Conservation (phyloP, 1,140 invertebrate genomes). For the Phthorimaea operculella region DNA sequence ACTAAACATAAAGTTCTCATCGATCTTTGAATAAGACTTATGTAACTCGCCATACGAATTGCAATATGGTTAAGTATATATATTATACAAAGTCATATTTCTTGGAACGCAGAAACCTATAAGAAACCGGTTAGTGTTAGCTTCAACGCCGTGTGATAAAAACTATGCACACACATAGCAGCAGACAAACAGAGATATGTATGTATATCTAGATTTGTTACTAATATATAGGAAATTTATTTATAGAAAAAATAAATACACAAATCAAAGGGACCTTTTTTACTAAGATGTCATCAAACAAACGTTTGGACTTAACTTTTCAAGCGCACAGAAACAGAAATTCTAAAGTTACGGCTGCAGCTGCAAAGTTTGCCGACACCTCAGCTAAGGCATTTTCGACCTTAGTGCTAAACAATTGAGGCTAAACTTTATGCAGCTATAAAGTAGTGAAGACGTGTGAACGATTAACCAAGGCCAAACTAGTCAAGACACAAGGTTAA, state of each 20-base stretch:
- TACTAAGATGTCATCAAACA: too few relatives aligned
- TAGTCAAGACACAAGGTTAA: constrained; percentile 34
- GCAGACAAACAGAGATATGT: too few relatives aligned
- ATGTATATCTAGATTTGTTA: too few relatives aligned
- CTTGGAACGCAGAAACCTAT: neutral
- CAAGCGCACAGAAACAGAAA: too few relatives aligned
- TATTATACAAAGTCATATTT: neutral
- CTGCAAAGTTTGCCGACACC: neutral
- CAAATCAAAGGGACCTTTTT: too few relatives aligned
- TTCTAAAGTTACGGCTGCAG: too few relatives aligned
- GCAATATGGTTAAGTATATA: neutral
- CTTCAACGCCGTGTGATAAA: neutral
- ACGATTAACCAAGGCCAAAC: constrained; percentile 32
- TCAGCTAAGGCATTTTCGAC: neutral
- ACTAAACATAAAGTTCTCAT: too few relatives aligned
- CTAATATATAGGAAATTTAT: too few relatives aligned
- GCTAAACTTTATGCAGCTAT: neutral
- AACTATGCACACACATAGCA: too few relatives aligned
- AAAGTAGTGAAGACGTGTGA: constrained; percentile 27
- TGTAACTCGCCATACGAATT: neutral
- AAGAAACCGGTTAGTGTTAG: neutral
- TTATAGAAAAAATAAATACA: too few relatives aligned
- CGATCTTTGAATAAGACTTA: neutral
- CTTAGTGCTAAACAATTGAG: neutral
- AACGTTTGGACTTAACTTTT: too few relatives aligned